Evolutionary conservation across 2,888 invertebrate species (phyloP), one percentile per base, ranked within the genome.

Genomic region (Xestia c-nigrum): DNA sequence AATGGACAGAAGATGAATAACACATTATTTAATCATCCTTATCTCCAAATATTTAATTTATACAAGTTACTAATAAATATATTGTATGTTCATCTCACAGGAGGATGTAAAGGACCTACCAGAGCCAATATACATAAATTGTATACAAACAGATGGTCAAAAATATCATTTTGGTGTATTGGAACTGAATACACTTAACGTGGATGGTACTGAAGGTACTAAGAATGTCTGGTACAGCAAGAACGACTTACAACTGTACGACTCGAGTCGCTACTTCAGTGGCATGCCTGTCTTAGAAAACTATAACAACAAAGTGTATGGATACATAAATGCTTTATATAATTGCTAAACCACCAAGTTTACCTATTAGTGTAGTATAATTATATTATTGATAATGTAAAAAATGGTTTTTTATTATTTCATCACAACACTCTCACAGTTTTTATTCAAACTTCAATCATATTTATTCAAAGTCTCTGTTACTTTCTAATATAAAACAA

Each of bases 181-280:
- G 77, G 99, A 99, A 94, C 95, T 99, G 21, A 99, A 99, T 89
- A 98, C 98, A 0, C 94, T 98, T 55, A 97, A 98, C 93, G 93
- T 98, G 5, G 92, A 96, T 89, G 97, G 97, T 1, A 92, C 89
- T 21, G 96, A 97, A 43, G 97, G 97, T 46, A 93, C 97, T 0
- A 98, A 98, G 91, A 99, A 99, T 94, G 97, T 98, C 85, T 98
- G 98, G 97, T 99, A 98, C 97, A 97, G 97, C 89, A 97, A 97
- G 69, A 97, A 98, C 38, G 94, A 96, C 84, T 94, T 98, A 71
- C 94, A 97, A 84, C 91, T 99, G 38, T 99, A 98, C 88, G 96
- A 97, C 66, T 96, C 96, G 73, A 98, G 98, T 89, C 93, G 96
- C 78, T 98, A 98, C 92, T 95, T 97, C 78, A 90, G 96, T 68